Percentiles rank a stretch among this genome's conserved stretches.
Evolutionary conservation across 2,888 invertebrate genomes (phyloP).

Genomic region (Harpagoxenus sublaevis): DNA sequence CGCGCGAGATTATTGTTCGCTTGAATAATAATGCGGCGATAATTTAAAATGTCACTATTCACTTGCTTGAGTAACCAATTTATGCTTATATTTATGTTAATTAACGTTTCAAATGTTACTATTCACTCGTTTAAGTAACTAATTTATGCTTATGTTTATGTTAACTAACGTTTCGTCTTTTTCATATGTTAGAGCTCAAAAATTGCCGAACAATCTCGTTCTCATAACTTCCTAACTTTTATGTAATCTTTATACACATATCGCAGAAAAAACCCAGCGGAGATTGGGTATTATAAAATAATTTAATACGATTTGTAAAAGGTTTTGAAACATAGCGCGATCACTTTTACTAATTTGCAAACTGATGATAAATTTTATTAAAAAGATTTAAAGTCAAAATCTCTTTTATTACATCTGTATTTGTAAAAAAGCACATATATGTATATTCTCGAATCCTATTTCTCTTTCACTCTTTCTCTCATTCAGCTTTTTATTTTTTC

Average conservation of each 20-base stretch:
- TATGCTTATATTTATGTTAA: neutral
- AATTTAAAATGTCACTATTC: neutral
- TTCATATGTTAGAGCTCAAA: neutral
- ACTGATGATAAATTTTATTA: neutral
- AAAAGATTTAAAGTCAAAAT: constrained; percentile 3
- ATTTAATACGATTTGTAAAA: neutral
- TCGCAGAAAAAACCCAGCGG: neutral
- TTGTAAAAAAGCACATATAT: neutral
- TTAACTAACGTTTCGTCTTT: neutral
- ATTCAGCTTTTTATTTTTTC: neutral
- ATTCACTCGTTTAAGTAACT: neutral
- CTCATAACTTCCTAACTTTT: neutral
- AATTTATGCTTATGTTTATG: neutral
- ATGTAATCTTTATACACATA: neutral
- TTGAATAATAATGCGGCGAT: neutral
- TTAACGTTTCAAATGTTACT: neutral
- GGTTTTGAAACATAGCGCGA: neutral
- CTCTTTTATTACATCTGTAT: neutral
- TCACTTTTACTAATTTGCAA: neutral
- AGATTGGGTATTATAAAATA: neutral
- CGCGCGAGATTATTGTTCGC: neutral
- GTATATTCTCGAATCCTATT: neutral
- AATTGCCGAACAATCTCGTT: neutral
- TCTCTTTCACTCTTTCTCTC: neutral
- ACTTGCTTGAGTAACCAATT: neutral